Evolutionary conservation across 2,888 invertebrate species (phyloP), one percentile per base, ranked within the genome.

Genomic region (Sepiola atlantica): DNA sequence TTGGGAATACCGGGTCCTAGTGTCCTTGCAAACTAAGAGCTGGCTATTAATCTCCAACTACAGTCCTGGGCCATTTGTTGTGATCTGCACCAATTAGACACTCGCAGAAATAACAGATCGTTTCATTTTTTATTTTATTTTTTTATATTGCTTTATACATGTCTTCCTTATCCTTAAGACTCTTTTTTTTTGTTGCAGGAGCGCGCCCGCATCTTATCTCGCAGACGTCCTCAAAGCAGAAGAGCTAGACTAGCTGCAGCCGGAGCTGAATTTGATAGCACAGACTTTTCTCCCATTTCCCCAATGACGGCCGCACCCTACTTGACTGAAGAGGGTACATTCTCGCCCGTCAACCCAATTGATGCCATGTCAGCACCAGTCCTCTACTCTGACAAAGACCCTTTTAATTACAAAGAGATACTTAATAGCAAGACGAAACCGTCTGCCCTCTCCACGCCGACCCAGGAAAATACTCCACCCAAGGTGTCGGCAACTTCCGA

Each of bases 361-460:
- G 77, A 77, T 77, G 77, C 32, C 77, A 77, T 77, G 77, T 77
- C 77, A n/a, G 77, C 77, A 77, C 77, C 77, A n/a, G 77, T 77
- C 77, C 77, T 77, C n/a, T 77, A 77, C 32, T 14, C 77, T 77
- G 77, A 32, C 77, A 77, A 77, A n/a, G 77, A 77, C 32, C 77
- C 77, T 32, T 77, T 77, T 77, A 77, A 77, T 32, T 77, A 77
- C n/a, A 77, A 77, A 77, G 77, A 77, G 32, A 32, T 77, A n/a
- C 77, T 77, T 18, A 77, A 77, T n/a, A 77, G 77, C 77, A 77
- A 77, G n/a, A 77, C 77, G 32, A 77, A 77, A 77, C 77, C 77
- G 16, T 77, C 77, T 32, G 77, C 77, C 32, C 77, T 77, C n/a
- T 77, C 77, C 3, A 77, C 77, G 18, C 77, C 77, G 14, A 77